A percentile compares a stretch with the other conserved stretches of the same genome.
These are phyloP conservation scores for Drosophila mayri DNA, from an alignment of 1,140 invertebrate species.

Conservation along the genomic window DNA sequence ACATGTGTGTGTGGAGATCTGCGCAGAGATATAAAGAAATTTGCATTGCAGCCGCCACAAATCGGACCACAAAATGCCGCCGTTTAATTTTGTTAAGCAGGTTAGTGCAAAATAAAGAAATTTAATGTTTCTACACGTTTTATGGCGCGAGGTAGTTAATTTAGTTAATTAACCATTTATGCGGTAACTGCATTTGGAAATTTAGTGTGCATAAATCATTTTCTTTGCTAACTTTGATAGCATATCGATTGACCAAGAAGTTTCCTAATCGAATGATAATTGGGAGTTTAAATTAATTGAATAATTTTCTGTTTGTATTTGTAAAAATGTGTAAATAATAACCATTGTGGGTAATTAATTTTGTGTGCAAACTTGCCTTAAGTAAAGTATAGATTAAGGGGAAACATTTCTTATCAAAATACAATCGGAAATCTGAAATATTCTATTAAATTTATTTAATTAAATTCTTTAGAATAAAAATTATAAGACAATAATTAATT, in stretches of 20 bases:
- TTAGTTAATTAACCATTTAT: constrained; percentile 31
- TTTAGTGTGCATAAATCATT: constrained; percentile 8
- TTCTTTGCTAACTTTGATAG: not conserved
- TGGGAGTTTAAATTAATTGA: not conserved
- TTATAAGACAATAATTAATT: not conserved
- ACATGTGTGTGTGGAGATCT: constrained; percentile 3
- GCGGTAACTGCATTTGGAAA: constrained; percentile 29
- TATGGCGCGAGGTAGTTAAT: constrained; percentile 36
- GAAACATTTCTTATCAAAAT: not conserved
- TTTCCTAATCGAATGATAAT: constrained; percentile 3
- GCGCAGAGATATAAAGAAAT: constrained; percentile 15
- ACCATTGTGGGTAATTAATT: not conserved
- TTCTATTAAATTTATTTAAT: not conserved
- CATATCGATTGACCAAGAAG: constrained; percentile 9
- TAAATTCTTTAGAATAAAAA: not conserved
- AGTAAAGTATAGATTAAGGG: not conserved
- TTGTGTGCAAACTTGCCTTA: not conserved
- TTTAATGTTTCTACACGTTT: constrained; percentile 26
- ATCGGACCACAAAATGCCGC: constrained; percentile 69
- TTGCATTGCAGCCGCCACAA: constrained; percentile 56
- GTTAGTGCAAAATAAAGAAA: constrained; percentile 58
- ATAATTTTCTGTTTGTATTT: not conserved
- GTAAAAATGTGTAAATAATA: not conserved
- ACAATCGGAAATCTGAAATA: not conserved
- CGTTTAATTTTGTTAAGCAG: constrained; percentile 82